phyloP scores from a whole-genome alignment of 2,797 vertebrate genomes.

The Phrynocephalus forsythii region DNA sequence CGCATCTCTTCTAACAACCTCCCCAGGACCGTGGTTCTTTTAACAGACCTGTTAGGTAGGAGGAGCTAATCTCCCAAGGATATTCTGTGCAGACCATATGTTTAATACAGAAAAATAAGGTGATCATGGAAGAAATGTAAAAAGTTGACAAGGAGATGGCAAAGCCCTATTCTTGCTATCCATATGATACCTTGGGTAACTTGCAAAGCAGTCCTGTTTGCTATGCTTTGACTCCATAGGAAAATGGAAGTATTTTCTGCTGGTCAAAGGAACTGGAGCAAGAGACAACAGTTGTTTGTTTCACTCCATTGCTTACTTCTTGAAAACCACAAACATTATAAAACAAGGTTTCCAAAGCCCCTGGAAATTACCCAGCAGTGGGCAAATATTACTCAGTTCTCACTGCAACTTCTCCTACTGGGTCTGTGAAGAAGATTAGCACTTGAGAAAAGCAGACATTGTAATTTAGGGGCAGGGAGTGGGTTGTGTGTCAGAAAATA shows the following conservation, averaged over 20 bases:
- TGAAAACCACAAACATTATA: constrained; percentile 73
- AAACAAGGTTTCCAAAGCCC: constrained; percentile 70
- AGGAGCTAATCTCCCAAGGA: too few species aligned
- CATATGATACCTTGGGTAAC: background rate
- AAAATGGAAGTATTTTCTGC: constrained; percentile 60
- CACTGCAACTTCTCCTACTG: constrained; percentile 54
- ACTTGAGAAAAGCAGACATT: constrained; percentile 49
- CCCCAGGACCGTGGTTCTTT: too few species aligned
- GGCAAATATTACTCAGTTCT: constrained; percentile 70
- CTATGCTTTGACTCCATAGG: constrained; percentile 15
- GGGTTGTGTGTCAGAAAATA: constrained; percentile 26
- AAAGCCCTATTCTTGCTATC: constrained; percentile 48
- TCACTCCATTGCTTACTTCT: constrained; percentile 73
- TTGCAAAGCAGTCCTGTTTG: constrained; percentile 21
- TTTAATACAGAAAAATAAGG: constrained; percentile 1
- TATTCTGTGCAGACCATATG: rapidly evolving
- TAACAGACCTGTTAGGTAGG: background rate
- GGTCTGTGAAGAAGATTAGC: constrained; percentile 68
- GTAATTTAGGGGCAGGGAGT: background rate
- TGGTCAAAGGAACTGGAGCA: constrained; percentile 63
- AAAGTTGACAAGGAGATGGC: constrained; percentile 1
- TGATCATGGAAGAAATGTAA: background rate
- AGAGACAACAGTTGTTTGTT: constrained; percentile 73
- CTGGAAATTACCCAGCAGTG: constrained; percentile 72
- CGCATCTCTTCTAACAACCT: background rate